A percentile compares a stretch with the other conserved stretches of the same genome.
Evolutionary conservation across 2,113 vertebrate species (phyloP).

Genomic region (Stictonetta naevosa): DNA sequence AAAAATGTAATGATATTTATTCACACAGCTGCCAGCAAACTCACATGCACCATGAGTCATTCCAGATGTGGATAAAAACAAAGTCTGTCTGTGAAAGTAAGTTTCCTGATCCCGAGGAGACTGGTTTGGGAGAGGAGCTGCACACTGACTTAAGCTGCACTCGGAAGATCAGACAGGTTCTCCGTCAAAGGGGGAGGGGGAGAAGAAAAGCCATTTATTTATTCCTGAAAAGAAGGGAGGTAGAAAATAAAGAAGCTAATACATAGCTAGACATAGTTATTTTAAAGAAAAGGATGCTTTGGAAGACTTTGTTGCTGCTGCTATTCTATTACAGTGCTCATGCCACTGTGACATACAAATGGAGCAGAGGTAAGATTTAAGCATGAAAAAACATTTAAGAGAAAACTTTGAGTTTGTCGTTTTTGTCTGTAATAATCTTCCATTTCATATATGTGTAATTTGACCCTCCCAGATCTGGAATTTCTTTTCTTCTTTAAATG

Average conservation of each 20-base stretch:
- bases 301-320: slow-evolving; percentile 74
- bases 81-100: slow-evolving; percentile 78
- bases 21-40: slow-evolving; percentile 78
- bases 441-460: neutral
- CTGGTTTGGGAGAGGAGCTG: slow-evolving; percentile 60
- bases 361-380: slow-evolving; percentile 80
- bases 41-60: slow-evolving; percentile 85
- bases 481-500: neutral
- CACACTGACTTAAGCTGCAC: slow-evolving; percentile 22
- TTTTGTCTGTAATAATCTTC: neutral
- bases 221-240: slow-evolving; percentile 30
- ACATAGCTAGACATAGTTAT: neutral
- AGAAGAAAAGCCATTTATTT: slow-evolving; percentile 11
- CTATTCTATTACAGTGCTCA: slow-evolving; percentile 72
- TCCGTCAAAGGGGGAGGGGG: slow-evolving; percentile 18
- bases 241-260: neutral
- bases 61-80: slow-evolving; percentile 86
- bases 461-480: neutral
- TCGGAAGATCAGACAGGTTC: slow-evolving; percentile 44
- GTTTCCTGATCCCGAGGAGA: slow-evolving; percentile 76
- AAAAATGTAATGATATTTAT: slow-evolving; percentile 82
- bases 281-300: slow-evolving; percentile 67
- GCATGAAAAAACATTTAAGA: slow-evolving; percentile 27
- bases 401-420: neutral
- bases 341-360: slow-evolving; percentile 67